phyloP scores from a whole-genome alignment of 2,888 invertebrate genomes.

The Yponomeuta evonymella region DNA sequence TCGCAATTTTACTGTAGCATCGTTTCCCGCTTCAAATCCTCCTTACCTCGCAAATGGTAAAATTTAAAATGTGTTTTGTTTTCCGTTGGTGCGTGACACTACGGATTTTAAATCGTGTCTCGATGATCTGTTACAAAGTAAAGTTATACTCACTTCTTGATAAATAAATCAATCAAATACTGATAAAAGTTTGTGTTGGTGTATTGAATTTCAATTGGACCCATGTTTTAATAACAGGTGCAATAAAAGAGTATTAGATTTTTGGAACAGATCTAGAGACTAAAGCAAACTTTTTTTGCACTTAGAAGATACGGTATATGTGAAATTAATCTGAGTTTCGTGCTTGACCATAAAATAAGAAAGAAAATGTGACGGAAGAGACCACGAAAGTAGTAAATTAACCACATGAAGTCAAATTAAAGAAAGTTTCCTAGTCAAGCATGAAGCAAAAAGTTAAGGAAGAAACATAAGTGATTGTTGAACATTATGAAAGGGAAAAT shows the following conservation, averaged over 20 bases:
- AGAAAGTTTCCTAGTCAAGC: background rate
- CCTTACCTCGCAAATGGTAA: conserved; percentile 17
- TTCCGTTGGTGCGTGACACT: background rate
- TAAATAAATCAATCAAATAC: no score
- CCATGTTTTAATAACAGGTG: no score
- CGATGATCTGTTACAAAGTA: background rate
- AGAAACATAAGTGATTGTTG: conserved; percentile 11
- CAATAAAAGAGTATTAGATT: background rate
- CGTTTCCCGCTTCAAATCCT: conserved; percentile 16
- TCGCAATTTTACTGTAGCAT: conserved; percentile 7
- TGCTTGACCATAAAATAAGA: background rate
- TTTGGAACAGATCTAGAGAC: background rate
- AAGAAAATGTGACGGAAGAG: background rate
- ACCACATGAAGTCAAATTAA: background rate
- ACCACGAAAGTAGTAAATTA: background rate
- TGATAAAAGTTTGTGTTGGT: no score
- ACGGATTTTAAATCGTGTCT: background rate
- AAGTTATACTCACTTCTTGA: background rate
- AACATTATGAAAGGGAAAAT: background rate
- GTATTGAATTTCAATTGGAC: no score
- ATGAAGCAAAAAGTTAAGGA: conserved; percentile 20
- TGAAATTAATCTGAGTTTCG: background rate
- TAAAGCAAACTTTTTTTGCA: background rate
- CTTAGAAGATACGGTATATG: background rate
- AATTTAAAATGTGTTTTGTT: background rate